Percentiles rank a stretch among this genome's conserved stretches.
Conservation (phyloP, 2,888 invertebrate genomes). For the Mechanitis messenoides region DNA sequence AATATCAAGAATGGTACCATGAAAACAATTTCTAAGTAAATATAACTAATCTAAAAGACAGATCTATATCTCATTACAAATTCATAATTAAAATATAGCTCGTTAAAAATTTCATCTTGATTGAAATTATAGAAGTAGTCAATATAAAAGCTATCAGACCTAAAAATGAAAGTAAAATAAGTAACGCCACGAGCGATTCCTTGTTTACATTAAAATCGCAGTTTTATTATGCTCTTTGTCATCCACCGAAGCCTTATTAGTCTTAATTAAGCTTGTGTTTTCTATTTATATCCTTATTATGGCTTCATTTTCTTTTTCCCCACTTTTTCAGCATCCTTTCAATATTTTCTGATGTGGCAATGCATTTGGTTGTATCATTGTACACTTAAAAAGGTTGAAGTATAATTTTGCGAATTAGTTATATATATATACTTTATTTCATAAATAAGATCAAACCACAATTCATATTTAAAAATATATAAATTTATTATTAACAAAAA, state of each 20-base stretch:
- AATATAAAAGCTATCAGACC: constrained; percentile 14
- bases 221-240: constrained; percentile 50
- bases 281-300: constrained; percentile 44
- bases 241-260: constrained; percentile 57
- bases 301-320: constrained; percentile 51
- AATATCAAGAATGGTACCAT: too few species aligned
- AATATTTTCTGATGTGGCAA: too few species aligned
- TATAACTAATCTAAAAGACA: too few species aligned
- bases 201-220: constrained; percentile 26
- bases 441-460: too few species aligned
- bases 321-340: too few species aligned
- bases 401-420: too few species aligned
- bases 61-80: too few species aligned
- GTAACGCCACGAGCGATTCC: constrained; percentile 14
- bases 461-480: too few species aligned
- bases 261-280: constrained; percentile 59
- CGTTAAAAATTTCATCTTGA: constrained; percentile 4
- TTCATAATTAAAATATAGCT: background rate
- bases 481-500: background rate
- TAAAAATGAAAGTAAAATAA: constrained; percentile 19
- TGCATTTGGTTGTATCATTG: too few species aligned
- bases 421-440: too few species aligned
- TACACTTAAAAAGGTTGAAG: too few species aligned
- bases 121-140: constrained; percentile 9
- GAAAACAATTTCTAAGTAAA: too few species aligned